These are phyloP conservation scores for Brachyhypopomus occidentalis DNA, from an alignment of 2,113 vertebrate genomes.

Conservation along the genomic window DNA sequence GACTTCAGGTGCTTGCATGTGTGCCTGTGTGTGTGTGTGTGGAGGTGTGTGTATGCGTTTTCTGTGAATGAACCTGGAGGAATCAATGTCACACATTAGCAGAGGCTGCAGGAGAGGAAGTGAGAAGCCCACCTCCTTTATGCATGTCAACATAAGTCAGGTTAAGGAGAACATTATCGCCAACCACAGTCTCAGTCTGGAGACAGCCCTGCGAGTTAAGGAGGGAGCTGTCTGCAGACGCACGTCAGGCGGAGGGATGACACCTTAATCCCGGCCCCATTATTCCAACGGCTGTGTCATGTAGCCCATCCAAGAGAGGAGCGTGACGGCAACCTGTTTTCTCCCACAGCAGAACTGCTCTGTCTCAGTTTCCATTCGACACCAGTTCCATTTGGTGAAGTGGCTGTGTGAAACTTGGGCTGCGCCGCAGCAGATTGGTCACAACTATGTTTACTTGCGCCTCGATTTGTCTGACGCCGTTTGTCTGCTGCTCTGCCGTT, in stretches of 20 bases:
- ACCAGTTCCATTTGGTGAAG: conserved; percentile 25
- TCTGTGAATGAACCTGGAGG: conserved; percentile 23
- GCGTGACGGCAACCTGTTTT: conserved; percentile 36
- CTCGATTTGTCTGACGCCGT: background rate
- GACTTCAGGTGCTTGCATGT: background rate
- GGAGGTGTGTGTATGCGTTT: background rate
- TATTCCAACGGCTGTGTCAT: conserved; percentile 51
- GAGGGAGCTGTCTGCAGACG: conserved; percentile 45
- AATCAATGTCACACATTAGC: conserved; percentile 30
- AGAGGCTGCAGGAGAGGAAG: conserved; percentile 1
- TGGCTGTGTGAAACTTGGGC: conserved; percentile 40
- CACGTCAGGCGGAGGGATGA: conserved; percentile 49
- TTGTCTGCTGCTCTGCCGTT: conserved; percentile 13
- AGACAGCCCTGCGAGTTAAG: conserved; percentile 36
- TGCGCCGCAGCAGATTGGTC: background rate
- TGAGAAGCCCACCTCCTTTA: conserved; percentile 14
- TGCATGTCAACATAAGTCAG: conserved; percentile 48
- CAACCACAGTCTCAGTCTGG: conserved; percentile 22
- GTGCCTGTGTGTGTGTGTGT: background rate
- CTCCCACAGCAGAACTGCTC: conserved; percentile 50
- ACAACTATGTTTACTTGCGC: background rate
- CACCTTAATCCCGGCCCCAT: conserved; percentile 53
- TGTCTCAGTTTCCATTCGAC: conserved; percentile 43
- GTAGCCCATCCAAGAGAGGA: conserved; percentile 43
- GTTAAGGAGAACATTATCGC: conserved; percentile 37